phyloP scores from a whole-genome alignment of 2,797 vertebrate genomes.

The Rhinatrema bivittatum region DNA sequence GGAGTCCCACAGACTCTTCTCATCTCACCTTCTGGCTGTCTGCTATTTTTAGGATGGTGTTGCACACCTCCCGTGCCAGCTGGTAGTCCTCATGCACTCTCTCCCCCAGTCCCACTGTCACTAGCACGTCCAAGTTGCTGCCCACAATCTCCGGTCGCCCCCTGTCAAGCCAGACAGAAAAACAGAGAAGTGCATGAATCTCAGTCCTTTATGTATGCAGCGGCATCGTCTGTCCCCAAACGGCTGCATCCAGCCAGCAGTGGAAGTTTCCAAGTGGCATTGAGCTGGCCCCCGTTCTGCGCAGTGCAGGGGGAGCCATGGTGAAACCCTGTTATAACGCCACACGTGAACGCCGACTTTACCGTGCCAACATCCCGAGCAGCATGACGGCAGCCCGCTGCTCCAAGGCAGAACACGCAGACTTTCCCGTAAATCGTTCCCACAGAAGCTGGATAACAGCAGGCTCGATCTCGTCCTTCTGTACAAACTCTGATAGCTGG shows the following conservation, averaged over 20 bases:
- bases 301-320: too few species aligned
- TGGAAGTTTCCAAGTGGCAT: too few species aligned
- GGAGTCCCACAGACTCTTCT: too few species aligned
- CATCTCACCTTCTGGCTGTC: slow-evolving; percentile 74
- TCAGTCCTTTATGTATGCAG: too few species aligned
- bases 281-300: too few species aligned
- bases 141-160: slow-evolving; percentile 86
- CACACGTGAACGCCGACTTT: too few species aligned
- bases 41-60: slow-evolving; percentile 74
- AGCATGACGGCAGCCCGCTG: slow-evolving; percentile 77
- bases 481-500: slow-evolving; percentile 87
- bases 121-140: slow-evolving; percentile 86
- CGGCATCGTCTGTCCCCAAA: too few species aligned
- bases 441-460: slow-evolving; percentile 82
- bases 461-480: slow-evolving; percentile 63
- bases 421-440: slow-evolving; percentile 80
- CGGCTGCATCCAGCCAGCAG: too few species aligned
- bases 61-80: slow-evolving; percentile 78
- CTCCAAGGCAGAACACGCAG: slow-evolving; percentile 56
- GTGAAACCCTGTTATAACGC: too few species aligned
- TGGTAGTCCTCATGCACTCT: slow-evolving; percentile 75
- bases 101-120: slow-evolving; percentile 75
- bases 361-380: slow-evolving; percentile 90
- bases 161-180: too few species aligned
- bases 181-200: background rate